These are phyloP conservation scores for Engystomops pustulosus DNA, from an alignment of 2,113 vertebrate species.

Conservation along the genomic window DNA sequence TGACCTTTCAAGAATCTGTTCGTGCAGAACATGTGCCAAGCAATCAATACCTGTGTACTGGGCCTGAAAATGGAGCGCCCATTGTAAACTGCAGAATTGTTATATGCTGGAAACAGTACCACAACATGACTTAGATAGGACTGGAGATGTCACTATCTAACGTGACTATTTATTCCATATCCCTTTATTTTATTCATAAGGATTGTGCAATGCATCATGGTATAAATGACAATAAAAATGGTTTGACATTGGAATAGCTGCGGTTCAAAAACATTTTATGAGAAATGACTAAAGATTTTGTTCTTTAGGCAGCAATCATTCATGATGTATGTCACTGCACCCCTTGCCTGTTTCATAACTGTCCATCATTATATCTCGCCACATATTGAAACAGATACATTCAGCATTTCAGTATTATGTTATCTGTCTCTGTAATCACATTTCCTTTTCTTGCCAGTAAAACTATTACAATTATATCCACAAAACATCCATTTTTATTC, in stretches of 20 bases:
- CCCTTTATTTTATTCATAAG: neutral
- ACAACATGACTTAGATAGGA: neutral
- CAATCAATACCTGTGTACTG: slow-evolving; percentile 8
- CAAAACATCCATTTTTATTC: neutral
- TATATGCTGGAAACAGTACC: neutral
- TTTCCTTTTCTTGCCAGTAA: neutral
- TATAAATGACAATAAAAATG: slow-evolving; percentile 16
- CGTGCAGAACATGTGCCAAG: slow-evolving; percentile 26
- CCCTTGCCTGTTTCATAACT: slow-evolving; percentile 8
- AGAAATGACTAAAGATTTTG: slow-evolving; percentile 15
- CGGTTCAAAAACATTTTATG: slow-evolving; percentile 9
- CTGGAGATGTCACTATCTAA: neutral
- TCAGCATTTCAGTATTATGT: slow-evolving; percentile 5
- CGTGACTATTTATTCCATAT: neutral
- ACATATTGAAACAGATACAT: neutral
- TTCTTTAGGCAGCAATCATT: neutral
- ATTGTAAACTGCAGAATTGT: neutral
- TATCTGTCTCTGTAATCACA: neutral
- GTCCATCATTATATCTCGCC: neutral
- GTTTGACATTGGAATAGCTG: neutral
- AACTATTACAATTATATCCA: neutral
- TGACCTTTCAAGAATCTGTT: slow-evolving; percentile 40
- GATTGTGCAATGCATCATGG: neutral
- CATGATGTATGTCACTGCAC: neutral
- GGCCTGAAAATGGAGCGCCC: neutral